Evolutionary conservation across 1,140 invertebrate species (phyloP).

Genomic region (Xylocopa sonorina): DNA sequence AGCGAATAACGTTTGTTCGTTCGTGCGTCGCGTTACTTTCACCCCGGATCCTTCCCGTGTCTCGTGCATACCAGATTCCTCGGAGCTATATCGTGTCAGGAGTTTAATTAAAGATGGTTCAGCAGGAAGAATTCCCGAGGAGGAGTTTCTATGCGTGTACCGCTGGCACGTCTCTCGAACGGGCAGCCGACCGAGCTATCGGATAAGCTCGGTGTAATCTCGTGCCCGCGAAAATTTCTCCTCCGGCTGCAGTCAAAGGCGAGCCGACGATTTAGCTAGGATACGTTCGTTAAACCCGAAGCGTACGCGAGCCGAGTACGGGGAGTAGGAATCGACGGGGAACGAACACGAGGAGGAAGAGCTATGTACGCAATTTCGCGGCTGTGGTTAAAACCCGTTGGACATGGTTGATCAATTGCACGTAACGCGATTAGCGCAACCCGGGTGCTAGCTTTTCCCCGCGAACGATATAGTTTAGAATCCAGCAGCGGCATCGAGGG

Average conservation of each 20-base stretch:
- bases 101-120: constrained; percentile 44
- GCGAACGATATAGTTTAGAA: too few species aligned
- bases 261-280: neutral
- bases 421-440: too few species aligned
- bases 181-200: neutral
- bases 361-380: constrained; percentile 47
- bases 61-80: constrained; percentile 12
- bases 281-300: neutral
- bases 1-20: neutral
- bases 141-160: constrained; percentile 10
- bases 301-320: neutral
- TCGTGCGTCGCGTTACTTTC: constrained; percentile 31
- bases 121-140: constrained; percentile 20
- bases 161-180: neutral
- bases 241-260: constrained; percentile 21
- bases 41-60: constrained; percentile 13
- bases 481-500: too few species aligned
- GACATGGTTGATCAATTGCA: too few species aligned
- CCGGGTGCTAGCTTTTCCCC: too few species aligned
- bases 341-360: constrained; percentile 22
- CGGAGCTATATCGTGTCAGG: constrained; percentile 24
- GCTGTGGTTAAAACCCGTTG: neutral
- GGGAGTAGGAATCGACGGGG: constrained; percentile 3
- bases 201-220: neutral
- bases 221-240: constrained; percentile 6